These are phyloP conservation scores for Oreamnos americanus DNA, from an alignment of 2,113 vertebrate species.

Conservation along the genomic window DNA sequence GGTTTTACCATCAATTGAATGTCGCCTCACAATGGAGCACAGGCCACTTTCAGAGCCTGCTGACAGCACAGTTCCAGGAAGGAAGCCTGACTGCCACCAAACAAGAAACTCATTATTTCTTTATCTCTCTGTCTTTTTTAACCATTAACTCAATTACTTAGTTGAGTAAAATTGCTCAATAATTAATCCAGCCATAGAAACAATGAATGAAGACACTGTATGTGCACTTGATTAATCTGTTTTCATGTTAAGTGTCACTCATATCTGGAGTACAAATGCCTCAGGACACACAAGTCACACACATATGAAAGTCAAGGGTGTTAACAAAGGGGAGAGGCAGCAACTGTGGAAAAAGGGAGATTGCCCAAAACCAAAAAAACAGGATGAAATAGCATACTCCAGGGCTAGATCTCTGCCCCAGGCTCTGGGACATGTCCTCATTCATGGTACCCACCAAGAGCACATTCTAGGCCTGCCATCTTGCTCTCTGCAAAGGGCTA, in stretches of 20 bases:
- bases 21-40: background rate
- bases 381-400: background rate
- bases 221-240: background rate
- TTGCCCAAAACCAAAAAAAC: too few relatives aligned
- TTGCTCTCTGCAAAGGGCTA: background rate
- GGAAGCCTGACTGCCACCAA: background rate
- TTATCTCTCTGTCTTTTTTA: background rate
- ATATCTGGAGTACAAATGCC: background rate
- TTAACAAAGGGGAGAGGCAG: background rate
- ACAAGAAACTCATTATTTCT: slow-evolving; percentile 9
- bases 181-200: background rate
- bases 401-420: background rate
- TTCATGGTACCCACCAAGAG: background rate
- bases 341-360: background rate
- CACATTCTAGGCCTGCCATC: background rate
- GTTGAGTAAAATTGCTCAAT: background rate
- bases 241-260: background rate
- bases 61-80: background rate
- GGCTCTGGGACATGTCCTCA: too few relatives aligned
- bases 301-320: background rate
- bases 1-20: background rate
- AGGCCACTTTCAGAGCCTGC: background rate
- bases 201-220: background rate
- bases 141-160: background rate
- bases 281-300: background rate